phyloP scores from a whole-genome alignment of 2,113 vertebrate species.

The Chaetops frenatus region DNA sequence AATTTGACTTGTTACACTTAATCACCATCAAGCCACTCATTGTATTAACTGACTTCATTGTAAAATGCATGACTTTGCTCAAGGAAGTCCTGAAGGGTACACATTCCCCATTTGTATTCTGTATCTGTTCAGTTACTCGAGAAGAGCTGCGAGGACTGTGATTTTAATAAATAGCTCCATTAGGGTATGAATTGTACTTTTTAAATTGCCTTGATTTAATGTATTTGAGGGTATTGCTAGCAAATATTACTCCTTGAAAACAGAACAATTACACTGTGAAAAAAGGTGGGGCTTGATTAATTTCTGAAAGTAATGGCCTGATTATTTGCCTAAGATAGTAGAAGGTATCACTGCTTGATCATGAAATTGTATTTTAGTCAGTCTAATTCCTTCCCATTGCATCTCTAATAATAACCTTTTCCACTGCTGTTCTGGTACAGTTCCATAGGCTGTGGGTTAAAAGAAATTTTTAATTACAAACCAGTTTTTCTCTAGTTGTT shows the following conservation, averaged over 20 bases:
- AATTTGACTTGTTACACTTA: not conserved
- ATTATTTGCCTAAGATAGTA: not conserved
- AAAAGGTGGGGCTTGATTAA: not conserved
- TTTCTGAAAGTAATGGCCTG: not conserved
- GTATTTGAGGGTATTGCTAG: not conserved
- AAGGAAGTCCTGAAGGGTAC: not conserved
- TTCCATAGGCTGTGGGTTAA: not conserved
- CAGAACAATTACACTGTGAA: not conserved
- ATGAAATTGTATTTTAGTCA: not conserved
- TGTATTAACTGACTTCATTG: slow-evolving; percentile 12
- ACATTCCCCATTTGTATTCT: not conserved
- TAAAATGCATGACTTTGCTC: not conserved
- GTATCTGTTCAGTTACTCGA: not conserved
- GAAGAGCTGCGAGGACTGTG: not conserved
- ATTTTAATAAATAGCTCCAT: not conserved
- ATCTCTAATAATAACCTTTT: not conserved
- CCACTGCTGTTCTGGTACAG: not conserved
- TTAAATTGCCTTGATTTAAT: not conserved
- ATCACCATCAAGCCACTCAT: not conserved
- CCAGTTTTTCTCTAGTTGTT: not conserved
- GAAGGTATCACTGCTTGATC: not conserved
- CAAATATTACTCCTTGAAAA: not conserved
- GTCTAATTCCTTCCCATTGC: not conserved
- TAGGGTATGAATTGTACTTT: not conserved
- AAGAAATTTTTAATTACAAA: not conserved